Evolutionary conservation across 2,888 invertebrate species (phyloP).

Genomic region (Aporophyla lueneburgensis): DNA sequence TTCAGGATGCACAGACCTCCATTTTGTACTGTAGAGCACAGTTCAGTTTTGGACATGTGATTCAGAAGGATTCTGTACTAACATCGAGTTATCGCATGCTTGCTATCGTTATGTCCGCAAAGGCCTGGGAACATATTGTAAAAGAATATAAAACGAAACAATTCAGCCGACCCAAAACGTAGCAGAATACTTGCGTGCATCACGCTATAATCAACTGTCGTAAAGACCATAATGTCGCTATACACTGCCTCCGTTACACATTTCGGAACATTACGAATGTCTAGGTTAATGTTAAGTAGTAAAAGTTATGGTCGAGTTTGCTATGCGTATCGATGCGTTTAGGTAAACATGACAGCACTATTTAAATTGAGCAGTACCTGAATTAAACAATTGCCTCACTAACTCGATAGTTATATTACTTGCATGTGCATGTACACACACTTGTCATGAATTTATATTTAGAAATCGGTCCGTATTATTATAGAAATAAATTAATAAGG

Average conservation of each 20-base stretch:
- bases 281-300: conserved; percentile 56
- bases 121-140: conserved; percentile 11
- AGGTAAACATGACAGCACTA: conserved; percentile 7
- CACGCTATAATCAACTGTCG: conserved; percentile 52
- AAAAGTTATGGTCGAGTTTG: conserved; percentile 17
- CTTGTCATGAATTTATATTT: conserved; percentile 25
- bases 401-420: conserved; percentile 8
- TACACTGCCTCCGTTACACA: conserved; percentile 49
- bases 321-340: conserved; percentile 3
- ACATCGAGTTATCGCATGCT: conserved; percentile 36
- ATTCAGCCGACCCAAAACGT: conserved; percentile 43
- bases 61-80: background rate
- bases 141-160: conserved; percentile 36
- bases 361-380: conserved; percentile 36
- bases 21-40: background rate
- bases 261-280: conserved; percentile 51
- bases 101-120: conserved; percentile 14
- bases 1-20: background rate
- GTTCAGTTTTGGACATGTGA: background rate
- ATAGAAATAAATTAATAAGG: conserved; percentile 33
- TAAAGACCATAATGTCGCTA: conserved; percentile 54
- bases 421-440: background rate
- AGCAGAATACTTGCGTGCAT: conserved; percentile 57
- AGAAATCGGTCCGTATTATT: conserved; percentile 12
- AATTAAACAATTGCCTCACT: conserved; percentile 31